Base-by-base conservation (phyloP, 2,113 vertebrate species). In the Microtus richardsoni region DNA sequence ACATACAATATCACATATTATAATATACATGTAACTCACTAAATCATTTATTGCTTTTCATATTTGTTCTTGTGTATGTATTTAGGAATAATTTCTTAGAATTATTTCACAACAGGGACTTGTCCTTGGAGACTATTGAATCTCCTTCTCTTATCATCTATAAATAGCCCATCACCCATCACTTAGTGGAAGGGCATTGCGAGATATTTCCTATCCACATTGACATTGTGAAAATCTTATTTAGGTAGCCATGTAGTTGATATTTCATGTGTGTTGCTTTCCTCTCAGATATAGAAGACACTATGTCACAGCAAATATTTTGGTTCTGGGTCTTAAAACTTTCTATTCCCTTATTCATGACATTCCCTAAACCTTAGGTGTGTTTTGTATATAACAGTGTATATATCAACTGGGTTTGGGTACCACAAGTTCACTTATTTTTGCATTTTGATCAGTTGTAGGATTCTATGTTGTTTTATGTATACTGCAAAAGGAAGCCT, bases 361-460 rank as follows among this genome's bases (percentile, higher is more conserved):
- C 33, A 1, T 36, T 79, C 4, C 30, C 47, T 52, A 17, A 79
- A 4, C 8, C 47, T 54, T 79, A 79, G 9, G 4, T n/a, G 6
- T 0, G 2, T n/a, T n/a, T 8, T 54, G 5, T 36, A n/a, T 54
- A 22, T 22, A 22, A 33, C 10, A 10, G 0, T 79, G 22, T 17
- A 79, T 79, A 36, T 10, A 52, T 36, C 44, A 79, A 52, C 77
- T 79, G 30, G 22, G 47, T 2, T 36, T 52, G 17, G 4, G 9
- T 54, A 36, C 30, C 30, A 30, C 49, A 52, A 52, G 47, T 4
- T 21, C 9, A 79, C 30, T 3, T 79, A 2, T 2, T 79, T 54
- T 54, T 79, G 9, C 17, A 36, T n/a, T 79, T 54, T 54, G 33
- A n/a, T 33, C 9, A n/a, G 30, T 79, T 36, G 19, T 79, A 79